Base-by-base conservation (phyloP, 2,888 invertebrate genomes). In the Agrilus cyanescens region DNA sequence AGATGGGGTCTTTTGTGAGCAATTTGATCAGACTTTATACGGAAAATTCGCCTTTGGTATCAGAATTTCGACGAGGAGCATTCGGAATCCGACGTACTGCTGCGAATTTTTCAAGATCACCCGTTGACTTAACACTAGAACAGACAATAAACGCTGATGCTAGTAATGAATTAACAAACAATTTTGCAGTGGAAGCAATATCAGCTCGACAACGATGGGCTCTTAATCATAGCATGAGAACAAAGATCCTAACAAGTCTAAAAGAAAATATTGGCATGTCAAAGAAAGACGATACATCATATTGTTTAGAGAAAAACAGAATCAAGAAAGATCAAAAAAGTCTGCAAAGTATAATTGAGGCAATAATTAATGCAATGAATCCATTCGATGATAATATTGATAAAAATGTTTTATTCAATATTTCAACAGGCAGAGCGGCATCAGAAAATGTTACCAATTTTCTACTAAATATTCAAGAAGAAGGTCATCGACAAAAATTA, bases 61-160 rank as follows among this genome's bases (percentile, higher is more conserved):
- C 15, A 15, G 50, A 49, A 45, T 38, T 53, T 16, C 33, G n/a
- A 25, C 45, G 49, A 35, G 51, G 52, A n/a, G 50, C 49, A 10
- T 54, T 56, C 44, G 56, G 53, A 40, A 46, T 55, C 16, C 40
- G 44, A 47, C 43, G 53, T 45, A 53, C 53, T 4, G 4, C 13
- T 6, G 49, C 52, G 33, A 49, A 49, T 38, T 54, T 54, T 37
- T 51, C 53, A 16, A 32, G 51, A 44, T 49, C 50, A 12, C 49
- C 50, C 15, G 48, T 52, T 12, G 53, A 51, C 43, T 46, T 53
- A 37, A 50, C 52, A 16, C 41, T 56, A n/a, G 54, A 56, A 25
- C 55, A 57, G 38, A 56, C 55, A 7, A 53, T 32, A 15, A 55
- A 56, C 47, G 57, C 49, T 45, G 56, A 56, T 37, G 56, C 55